Conservation (phyloP, 2,888 invertebrate species). For the Drosophila lacicola region DNA sequence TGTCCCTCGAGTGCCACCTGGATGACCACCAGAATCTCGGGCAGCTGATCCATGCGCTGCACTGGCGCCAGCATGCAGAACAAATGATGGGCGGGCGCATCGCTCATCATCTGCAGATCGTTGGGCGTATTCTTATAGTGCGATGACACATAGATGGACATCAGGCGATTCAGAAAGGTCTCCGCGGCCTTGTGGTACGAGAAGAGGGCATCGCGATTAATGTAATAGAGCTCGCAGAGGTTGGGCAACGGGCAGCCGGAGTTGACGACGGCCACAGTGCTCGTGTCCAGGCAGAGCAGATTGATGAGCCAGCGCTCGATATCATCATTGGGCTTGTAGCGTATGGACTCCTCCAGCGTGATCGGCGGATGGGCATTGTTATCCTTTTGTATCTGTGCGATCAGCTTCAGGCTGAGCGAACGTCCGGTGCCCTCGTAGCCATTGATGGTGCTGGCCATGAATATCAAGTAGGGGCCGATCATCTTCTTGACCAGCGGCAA, state of each 20-base stretch:
- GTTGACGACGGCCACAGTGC: constrained; percentile 87
- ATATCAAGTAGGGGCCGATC: constrained; percentile 95
- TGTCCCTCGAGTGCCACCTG: constrained; percentile 93
- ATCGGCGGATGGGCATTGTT: constrained; percentile 87
- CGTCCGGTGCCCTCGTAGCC: constrained; percentile 99
- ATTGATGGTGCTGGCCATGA: constrained; percentile 98
- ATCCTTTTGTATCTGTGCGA: constrained; percentile 92
- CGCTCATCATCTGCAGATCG: constrained; percentile 98
- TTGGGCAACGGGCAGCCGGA: constrained; percentile 96
- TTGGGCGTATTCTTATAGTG: constrained; percentile 99
- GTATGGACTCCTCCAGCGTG: constrained; percentile 95
- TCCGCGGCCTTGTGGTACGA: constrained; percentile 98
- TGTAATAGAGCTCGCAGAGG: constrained; percentile 94
- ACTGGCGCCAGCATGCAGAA: constrained; percentile 97
- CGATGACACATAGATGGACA: constrained; percentile 97
- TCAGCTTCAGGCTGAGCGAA: constrained; percentile 96
- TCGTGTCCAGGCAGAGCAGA: constrained; percentile 95
- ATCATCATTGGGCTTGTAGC: constrained; percentile 94
- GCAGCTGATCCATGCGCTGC: constrained; percentile 90
- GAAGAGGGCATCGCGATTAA: constrained; percentile 96
- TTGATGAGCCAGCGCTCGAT: constrained; percentile 96
- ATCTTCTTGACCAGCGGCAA: constrained; percentile 95
- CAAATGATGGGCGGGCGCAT: constrained; percentile 98
- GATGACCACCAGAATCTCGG: constrained; percentile 96
- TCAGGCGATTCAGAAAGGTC: constrained; percentile 95